A percentile compares a stretch with the other conserved stretches of the same genome.
Evolutionary conservation across 2,888 invertebrate species (phyloP).

Genomic region (Amaurobius ferox): DNA sequence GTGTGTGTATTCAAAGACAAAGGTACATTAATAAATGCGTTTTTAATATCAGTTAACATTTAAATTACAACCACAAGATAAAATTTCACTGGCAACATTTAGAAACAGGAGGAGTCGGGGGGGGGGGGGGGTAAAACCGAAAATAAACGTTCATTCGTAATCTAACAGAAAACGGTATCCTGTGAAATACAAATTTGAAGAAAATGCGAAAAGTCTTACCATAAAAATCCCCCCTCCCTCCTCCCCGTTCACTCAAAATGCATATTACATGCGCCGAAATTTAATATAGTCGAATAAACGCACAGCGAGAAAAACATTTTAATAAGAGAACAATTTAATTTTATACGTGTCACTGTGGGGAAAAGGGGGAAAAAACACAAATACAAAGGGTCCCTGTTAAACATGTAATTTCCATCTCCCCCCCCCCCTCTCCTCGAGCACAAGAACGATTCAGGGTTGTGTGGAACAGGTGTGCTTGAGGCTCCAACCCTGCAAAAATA

Average conservation of each 20-base stretch:
- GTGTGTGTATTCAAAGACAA: too few relatives aligned
- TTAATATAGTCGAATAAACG: slow-evolving; percentile 54
- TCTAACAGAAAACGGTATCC: too few relatives aligned
- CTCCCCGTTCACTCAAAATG: slow-evolving; percentile 28
- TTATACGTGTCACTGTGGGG: slow-evolving; percentile 67
- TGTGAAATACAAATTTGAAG: too few relatives aligned
- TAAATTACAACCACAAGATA: too few relatives aligned
- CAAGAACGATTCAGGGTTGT: slow-evolving; percentile 40
- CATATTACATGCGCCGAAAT: slow-evolving; percentile 63
- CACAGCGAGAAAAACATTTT: slow-evolving; percentile 49
- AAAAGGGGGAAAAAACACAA: slow-evolving; percentile 2
- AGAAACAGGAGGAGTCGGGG: too few relatives aligned
- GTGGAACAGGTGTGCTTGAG: slow-evolving; percentile 64
- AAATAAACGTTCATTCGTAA: too few relatives aligned
- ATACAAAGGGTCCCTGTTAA: slow-evolving; percentile 39
- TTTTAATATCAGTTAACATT: too few relatives aligned
- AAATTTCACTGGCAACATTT: too few relatives aligned
- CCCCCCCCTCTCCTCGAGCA: background rate
- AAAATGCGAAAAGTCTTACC: too few relatives aligned
- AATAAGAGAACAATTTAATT: slow-evolving; percentile 71
- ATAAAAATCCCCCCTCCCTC: too few relatives aligned
- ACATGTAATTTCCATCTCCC: slow-evolving; percentile 62
- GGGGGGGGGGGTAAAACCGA: too few relatives aligned
- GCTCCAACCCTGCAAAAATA: slow-evolving; percentile 65
- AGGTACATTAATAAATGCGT: too few relatives aligned